Conservation (phyloP, 2,888 invertebrate species). For the Nymphalis polychloros region DNA sequence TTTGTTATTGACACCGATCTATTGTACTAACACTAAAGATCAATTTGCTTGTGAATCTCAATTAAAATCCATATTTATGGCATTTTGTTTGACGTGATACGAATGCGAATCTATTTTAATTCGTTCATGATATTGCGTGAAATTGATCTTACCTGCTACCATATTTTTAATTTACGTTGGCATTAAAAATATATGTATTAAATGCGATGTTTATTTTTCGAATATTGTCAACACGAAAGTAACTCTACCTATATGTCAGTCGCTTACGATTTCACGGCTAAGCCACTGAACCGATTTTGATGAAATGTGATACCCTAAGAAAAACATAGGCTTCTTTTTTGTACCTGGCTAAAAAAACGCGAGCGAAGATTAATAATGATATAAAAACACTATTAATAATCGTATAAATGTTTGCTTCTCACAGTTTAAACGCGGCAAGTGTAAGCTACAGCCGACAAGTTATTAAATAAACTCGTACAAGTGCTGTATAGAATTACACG, state of each 20-base stretch:
- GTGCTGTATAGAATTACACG: constrained; percentile 40
- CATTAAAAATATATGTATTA: no score
- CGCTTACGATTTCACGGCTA: no score
- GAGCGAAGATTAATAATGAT: no score
- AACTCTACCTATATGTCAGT: no score
- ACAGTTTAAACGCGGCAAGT: constrained; percentile 18
- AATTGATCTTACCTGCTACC: not conserved
- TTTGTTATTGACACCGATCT: not conserved
- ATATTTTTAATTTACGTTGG: no score
- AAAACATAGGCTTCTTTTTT: no score
- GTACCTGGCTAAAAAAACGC: no score
- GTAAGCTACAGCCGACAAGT: constrained; percentile 28
- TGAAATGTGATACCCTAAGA: no score
- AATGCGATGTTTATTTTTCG: no score
- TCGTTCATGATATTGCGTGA: constrained; percentile 21
- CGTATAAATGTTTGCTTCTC: constrained; percentile 14
- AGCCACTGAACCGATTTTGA: no score
- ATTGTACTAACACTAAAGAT: not conserved
- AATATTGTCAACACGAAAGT: no score
- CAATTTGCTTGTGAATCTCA: constrained; percentile 7
- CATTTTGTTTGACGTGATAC: constrained; percentile 37
- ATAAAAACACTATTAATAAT: no score
- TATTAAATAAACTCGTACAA: constrained; percentile 43
- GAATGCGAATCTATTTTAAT: constrained; percentile 40
- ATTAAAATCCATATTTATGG: constrained; percentile 16